A percentile compares a stretch with the other conserved stretches of the same genome.
Evolutionary conservation across 2,888 invertebrate species (phyloP).

Genomic region (Neoaliturus tenellus): DNA sequence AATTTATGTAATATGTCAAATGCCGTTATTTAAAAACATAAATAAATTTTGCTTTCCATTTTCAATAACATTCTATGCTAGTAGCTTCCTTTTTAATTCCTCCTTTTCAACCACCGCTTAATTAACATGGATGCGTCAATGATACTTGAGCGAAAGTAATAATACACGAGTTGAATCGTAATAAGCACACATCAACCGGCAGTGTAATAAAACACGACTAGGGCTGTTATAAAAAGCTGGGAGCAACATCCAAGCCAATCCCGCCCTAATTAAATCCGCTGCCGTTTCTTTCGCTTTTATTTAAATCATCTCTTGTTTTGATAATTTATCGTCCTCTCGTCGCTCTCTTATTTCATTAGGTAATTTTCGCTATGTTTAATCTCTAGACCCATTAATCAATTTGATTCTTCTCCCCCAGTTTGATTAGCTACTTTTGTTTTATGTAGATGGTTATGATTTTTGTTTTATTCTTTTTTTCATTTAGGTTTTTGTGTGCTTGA

Average conservation of each 20-base stretch:
- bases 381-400: neutral
- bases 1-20: too few species aligned
- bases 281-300: constrained; percentile 31
- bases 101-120: too few species aligned
- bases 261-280: neutral
- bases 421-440: too few species aligned
- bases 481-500: too few species aligned
- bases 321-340: neutral
- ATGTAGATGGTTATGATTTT: too few species aligned
- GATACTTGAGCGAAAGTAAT: too few species aligned
- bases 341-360: constrained; percentile 42
- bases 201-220: neutral
- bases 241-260: neutral
- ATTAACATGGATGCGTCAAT: too few species aligned
- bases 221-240: neutral
- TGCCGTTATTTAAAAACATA: too few species aligned
- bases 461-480: too few species aligned
- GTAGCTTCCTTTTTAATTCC: too few species aligned
- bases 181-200: neutral
- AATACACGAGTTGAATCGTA: neutral
- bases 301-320: constrained; percentile 20
- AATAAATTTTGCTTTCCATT: too few species aligned
- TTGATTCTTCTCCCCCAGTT: neutral
- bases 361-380: constrained; percentile 29
- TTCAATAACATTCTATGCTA: too few species aligned